phyloP scores from a whole-genome alignment of 2,888 invertebrate genomes.

The Cheilosia soror region DNA sequence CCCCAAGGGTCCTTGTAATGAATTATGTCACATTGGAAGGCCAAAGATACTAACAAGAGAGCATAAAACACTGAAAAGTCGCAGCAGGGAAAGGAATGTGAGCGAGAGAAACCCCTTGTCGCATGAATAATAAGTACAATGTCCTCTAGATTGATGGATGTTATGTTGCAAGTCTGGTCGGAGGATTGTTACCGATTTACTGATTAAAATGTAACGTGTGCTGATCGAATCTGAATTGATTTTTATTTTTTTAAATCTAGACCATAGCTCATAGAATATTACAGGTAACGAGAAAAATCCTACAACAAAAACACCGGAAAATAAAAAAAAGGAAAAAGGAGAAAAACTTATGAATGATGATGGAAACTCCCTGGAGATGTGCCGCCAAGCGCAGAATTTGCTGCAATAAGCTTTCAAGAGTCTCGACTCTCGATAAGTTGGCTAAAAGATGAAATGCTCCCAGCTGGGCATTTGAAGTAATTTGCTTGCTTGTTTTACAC shows the following conservation, averaged over 20 bases:
- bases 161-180: not conserved
- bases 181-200: constrained; percentile 29
- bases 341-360: constrained; percentile 64
- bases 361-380: constrained; percentile 49
- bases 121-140: constrained; percentile 60
- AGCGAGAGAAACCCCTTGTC: constrained; percentile 41
- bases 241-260: constrained; percentile 2
- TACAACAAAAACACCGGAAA: not conserved
- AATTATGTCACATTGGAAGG: constrained; percentile 47
- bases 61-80: not conserved
- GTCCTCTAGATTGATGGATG: constrained; percentile 11
- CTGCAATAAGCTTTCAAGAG: constrained; percentile 46
- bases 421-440: constrained; percentile 43
- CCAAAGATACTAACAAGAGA: constrained; percentile 10
- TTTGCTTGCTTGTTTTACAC: constrained; percentile 45
- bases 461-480: constrained; percentile 60
- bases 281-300: constrained; percentile 22
- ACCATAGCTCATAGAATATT: constrained; percentile 15
- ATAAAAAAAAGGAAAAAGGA: no score
- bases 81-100: not conserved
- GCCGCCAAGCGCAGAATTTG: not conserved
- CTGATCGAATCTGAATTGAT: constrained; percentile 54
- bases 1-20: constrained; percentile 53
- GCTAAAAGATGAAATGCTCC: constrained; percentile 49
- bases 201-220: constrained; percentile 12